Conservation (phyloP, 2,797 vertebrate species). For the Sebastes miniatus region DNA sequence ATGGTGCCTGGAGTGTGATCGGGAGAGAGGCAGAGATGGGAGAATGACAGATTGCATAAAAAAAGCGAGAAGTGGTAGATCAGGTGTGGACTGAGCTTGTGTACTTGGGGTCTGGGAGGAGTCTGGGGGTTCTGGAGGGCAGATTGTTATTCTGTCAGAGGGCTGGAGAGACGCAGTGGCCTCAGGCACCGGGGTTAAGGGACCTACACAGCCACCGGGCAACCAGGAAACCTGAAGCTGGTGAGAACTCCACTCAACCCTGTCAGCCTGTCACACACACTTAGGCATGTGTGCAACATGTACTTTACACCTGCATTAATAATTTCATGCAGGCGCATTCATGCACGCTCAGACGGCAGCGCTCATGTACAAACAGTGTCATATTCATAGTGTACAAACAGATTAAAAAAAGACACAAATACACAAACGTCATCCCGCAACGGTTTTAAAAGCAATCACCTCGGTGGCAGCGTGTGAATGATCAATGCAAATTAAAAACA, state of each 20-base stretch:
- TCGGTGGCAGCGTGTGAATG: neutral
- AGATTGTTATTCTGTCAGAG: neutral
- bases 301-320: conserved; percentile 48
- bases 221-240: conserved; percentile 74
- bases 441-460: conserved; percentile 1
- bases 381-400: neutral
- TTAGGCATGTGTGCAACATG: conserved; percentile 40
- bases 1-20: conserved; percentile 72
- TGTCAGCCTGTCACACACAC: conserved; percentile 67
- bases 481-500: conserved; percentile 60
- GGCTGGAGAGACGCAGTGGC: conserved; percentile 59
- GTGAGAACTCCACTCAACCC: conserved; percentile 73
- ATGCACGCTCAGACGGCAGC: neutral
- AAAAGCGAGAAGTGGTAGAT: conserved; percentile 59
- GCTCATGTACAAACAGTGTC: conserved; percentile 2
- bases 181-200: conserved; percentile 63
- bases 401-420: conserved; percentile 3
- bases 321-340: conserved; percentile 3
- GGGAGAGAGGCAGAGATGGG: conserved; percentile 33
- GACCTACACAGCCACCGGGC: conserved; percentile 53
- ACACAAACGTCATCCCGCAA: neutral
- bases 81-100: conserved; percentile 66
- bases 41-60: conserved; percentile 62
- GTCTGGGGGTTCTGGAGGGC: conserved; percentile 24
- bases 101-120: conserved; percentile 41